A percentile compares a stretch with the other conserved stretches of the same genome.
Conservation (phyloP, 2,888 invertebrate species). For the Mactromeris polynyma region DNA sequence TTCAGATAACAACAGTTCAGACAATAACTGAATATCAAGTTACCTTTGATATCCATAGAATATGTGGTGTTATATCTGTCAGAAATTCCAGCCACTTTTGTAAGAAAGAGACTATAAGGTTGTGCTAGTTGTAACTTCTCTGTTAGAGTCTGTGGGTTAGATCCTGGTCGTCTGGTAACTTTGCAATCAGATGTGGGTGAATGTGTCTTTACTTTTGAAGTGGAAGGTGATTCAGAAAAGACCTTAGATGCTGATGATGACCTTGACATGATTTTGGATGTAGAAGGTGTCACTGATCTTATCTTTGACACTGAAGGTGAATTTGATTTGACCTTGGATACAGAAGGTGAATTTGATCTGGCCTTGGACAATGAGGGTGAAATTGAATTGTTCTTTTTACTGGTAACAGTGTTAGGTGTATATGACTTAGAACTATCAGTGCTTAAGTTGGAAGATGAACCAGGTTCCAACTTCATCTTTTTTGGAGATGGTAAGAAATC, state of each 20-base stretch:
- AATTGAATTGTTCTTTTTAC: background rate
- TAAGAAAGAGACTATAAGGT: constrained; percentile 84
- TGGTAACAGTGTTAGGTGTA: background rate
- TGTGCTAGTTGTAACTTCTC: constrained; percentile 75
- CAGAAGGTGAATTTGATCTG: background rate
- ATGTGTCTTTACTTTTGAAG: constrained; percentile 33
- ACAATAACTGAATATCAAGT: background rate
- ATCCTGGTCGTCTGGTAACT: constrained; percentile 30
- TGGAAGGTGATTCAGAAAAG: constrained; percentile 20
- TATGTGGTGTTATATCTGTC: constrained; percentile 79
- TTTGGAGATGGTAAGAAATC: background rate
- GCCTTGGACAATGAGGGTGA: constrained; percentile 3
- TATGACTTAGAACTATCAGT: background rate
- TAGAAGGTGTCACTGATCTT: constrained; percentile 16
- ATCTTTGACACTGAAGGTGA: constrained; percentile 23
- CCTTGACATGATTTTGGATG: constrained; percentile 26
- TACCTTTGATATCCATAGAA: constrained; percentile 85
- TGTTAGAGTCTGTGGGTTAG: constrained; percentile 50
- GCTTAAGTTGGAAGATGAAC: background rate
- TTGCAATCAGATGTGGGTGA: constrained; percentile 39
- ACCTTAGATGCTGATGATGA: constrained; percentile 19
- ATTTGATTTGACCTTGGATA: constrained; percentile 24
- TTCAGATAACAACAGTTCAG: too few species aligned
- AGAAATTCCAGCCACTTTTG: constrained; percentile 85
- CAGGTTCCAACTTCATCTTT: constrained; percentile 11